These are phyloP conservation scores for Amyelois transitella DNA, from an alignment of 1,140 invertebrate species.

Conservation along the genomic window DNA sequence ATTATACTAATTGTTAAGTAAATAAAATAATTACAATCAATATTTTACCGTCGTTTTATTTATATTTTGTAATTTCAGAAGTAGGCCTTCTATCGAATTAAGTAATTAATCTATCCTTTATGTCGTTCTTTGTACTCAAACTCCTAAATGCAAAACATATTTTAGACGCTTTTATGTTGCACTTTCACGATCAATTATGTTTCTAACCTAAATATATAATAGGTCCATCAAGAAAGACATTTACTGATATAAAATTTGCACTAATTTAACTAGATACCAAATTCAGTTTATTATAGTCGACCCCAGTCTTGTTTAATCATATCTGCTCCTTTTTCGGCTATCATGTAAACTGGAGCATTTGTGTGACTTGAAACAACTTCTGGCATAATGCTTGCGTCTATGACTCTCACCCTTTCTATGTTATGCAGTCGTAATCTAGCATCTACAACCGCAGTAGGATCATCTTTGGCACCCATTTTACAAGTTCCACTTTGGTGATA, in stretches of 20 bases:
- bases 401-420: slow-evolving; percentile 81
- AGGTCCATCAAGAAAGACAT: too few species aligned
- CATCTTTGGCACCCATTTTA: slow-evolving; percentile 83
- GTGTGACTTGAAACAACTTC: slow-evolving; percentile 82
- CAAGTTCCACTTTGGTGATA: slow-evolving; percentile 85
- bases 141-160: too few species aligned
- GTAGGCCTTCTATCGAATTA: too few species aligned
- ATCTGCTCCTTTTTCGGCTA: slow-evolving; percentile 85
- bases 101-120: too few species aligned
- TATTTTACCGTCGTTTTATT: slow-evolving; percentile 13
- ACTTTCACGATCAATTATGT: too few species aligned
- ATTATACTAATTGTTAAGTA: slow-evolving; percentile 33
- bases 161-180: too few species aligned
- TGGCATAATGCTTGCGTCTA: slow-evolving; percentile 89
- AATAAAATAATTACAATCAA: slow-evolving; percentile 44
- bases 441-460: slow-evolving; percentile 80
- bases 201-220: too few species aligned
- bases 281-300: background rate
- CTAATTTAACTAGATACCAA: too few species aligned
- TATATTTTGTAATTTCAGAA: background rate
- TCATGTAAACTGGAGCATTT: slow-evolving; percentile 85
- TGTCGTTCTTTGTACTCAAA: too few species aligned
- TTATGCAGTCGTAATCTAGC: slow-evolving; percentile 80
- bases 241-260: too few species aligned
- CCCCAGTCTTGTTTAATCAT: slow-evolving; percentile 74